Evolutionary conservation across 2,888 invertebrate species (phyloP).

Genomic region (Tillus elongatus): DNA sequence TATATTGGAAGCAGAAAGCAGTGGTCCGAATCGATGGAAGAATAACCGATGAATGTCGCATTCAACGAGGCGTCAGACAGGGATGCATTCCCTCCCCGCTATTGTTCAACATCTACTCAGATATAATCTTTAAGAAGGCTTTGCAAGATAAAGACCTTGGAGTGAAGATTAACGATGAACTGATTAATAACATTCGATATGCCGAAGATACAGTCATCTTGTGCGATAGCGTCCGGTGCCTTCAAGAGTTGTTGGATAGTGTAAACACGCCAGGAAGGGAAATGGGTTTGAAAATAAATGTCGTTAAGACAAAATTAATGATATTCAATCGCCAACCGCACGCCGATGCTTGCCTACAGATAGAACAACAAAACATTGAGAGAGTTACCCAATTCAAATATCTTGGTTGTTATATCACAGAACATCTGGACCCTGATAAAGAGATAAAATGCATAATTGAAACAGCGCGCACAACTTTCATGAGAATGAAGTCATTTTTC

Average conservation of each 20-base stretch:
- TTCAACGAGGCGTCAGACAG: constrained; percentile 10
- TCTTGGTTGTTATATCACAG: constrained; percentile 9
- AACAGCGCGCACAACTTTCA: constrained; percentile 11
- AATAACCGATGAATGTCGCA: constrained; percentile 10
- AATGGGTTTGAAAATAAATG: constrained; percentile 14
- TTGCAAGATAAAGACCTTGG: too few species aligned
- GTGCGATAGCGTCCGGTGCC: constrained; percentile 9
- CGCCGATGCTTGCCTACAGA: constrained; percentile 9
- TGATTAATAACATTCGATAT: constrained; percentile 14
- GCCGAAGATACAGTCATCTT: constrained; percentile 15
- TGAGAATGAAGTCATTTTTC: constrained; percentile 12
- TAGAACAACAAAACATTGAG: constrained; percentile 10
- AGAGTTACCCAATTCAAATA: constrained; percentile 10
- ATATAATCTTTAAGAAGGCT: constrained; percentile 9
- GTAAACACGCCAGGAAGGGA: constrained; percentile 8
- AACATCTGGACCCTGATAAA: constrained; percentile 10
- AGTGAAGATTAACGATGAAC: constrained; percentile 13
- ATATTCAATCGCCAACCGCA: constrained; percentile 13
- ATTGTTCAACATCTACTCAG: constrained; percentile 11
- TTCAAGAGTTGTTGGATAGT: constrained; percentile 12
- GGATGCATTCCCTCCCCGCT: constrained; percentile 12
- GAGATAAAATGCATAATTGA: constrained; percentile 15
- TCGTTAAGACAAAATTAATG: constrained; percentile 14
- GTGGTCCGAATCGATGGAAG: constrained; percentile 9
- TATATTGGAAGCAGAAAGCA: constrained; percentile 9